A percentile compares a stretch with the other conserved stretches of the same genome.
These are phyloP conservation scores for Neopipo cinnamomea DNA, from an alignment of 2,113 vertebrate species.

Conservation along the genomic window DNA sequence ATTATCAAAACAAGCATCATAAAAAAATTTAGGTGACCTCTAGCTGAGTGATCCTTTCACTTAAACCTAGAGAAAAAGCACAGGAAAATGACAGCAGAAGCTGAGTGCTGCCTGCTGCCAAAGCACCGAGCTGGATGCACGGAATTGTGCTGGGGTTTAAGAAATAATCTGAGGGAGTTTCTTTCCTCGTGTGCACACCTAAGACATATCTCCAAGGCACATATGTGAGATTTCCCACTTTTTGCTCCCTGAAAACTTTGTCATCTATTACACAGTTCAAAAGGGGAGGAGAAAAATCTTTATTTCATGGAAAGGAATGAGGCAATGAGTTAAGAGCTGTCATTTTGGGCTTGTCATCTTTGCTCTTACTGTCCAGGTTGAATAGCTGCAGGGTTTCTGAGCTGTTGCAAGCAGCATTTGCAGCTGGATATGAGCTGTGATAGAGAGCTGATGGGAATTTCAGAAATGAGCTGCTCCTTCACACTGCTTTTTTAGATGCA, in stretches of 20 bases:
- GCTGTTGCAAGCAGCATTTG: background rate
- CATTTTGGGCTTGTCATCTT: background rate
- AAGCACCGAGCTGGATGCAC: background rate
- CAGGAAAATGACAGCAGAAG: background rate
- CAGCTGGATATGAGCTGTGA: background rate
- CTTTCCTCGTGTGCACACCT: background rate
- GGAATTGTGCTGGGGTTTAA: background rate
- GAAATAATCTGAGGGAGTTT: background rate
- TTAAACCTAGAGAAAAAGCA: background rate
- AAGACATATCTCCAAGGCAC: background rate
- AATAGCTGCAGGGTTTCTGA: background rate
- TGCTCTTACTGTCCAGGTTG: background rate
- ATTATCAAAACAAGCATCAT: background rate
- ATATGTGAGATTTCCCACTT: background rate
- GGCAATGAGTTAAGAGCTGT: background rate
- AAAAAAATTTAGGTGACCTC: background rate
- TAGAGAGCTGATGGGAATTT: background rate
- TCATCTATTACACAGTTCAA: background rate
- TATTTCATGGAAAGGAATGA: background rate
- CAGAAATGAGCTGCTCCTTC: background rate
- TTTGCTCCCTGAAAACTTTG: background rate
- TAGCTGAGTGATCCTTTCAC: background rate
- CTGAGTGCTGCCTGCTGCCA: background rate
- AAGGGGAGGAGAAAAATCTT: background rate
- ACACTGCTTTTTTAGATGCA: background rate